Evolutionary conservation across 2,113 vertebrate species (phyloP).

Genomic region (Tragulus kanchil): DNA sequence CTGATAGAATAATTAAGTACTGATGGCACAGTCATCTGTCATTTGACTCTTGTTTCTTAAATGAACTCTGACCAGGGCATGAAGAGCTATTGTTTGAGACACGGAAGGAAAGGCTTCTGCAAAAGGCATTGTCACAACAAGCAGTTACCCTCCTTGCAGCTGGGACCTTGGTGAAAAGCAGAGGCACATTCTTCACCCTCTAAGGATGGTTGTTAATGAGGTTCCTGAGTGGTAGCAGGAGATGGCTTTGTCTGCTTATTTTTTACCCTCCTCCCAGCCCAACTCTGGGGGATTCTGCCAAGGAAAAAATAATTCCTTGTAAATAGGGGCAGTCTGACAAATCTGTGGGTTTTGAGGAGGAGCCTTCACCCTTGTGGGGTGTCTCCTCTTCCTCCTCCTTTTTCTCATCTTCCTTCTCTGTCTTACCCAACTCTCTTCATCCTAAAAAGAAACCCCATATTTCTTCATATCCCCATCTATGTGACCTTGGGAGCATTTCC

Average conservation of each 20-base stretch:
- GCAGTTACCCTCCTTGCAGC: background rate
- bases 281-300: background rate
- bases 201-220: background rate
- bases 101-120: slow-evolving; percentile 54
- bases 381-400: background rate
- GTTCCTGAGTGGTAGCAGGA: background rate
- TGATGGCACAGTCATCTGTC: slow-evolving; percentile 15
- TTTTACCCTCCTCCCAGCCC: background rate
- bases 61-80: background rate
- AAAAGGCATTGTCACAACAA: background rate
- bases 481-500: background rate
- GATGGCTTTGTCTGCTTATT: background rate
- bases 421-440: background rate
- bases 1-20: slow-evolving; percentile 32
- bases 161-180: background rate
- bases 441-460: background rate
- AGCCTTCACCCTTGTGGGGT: background rate
- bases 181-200: background rate
- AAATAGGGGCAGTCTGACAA: background rate
- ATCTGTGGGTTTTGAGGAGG: background rate
- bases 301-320: background rate
- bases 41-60: slow-evolving; percentile 24
- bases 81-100: slow-evolving; percentile 61
- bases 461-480: background rate
- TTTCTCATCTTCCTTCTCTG: background rate